phyloP scores from a whole-genome alignment of 2,888 invertebrate species.

The Phortica magna region DNA sequence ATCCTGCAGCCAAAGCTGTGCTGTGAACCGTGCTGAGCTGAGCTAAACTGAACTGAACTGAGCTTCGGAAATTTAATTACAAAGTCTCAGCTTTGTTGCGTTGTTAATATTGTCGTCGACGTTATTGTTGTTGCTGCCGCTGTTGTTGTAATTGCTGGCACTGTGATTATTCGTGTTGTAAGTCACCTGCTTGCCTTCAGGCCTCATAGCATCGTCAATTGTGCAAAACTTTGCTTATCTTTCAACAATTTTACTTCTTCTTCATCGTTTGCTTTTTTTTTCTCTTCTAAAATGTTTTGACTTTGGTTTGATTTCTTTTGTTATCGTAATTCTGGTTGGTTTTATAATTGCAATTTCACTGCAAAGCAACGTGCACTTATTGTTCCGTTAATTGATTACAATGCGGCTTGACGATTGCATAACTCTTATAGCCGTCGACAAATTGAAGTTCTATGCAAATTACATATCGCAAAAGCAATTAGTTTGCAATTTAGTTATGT shows the following conservation, averaged over 20 bases:
- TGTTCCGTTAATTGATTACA: constrained; percentile 24
- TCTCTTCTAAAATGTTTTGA: background rate
- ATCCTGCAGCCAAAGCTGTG: constrained; percentile 43
- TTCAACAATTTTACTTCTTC: background rate
- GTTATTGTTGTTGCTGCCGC: constrained; percentile 1
- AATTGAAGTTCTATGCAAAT: background rate
- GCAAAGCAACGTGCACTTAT: background rate
- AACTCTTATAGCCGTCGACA: background rate
- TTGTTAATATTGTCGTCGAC: constrained; percentile 5
- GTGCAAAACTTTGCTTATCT: background rate
- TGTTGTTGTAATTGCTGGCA: background rate
- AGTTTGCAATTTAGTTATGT: background rate
- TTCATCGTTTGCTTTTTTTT: background rate
- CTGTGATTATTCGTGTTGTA: constrained; percentile 1
- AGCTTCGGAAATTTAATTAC: constrained; percentile 65
- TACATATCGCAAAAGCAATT: background rate
- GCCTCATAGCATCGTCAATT: background rate
- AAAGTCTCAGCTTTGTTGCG: constrained; percentile 53
- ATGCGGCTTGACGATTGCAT: background rate
- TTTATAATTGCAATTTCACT: constrained; percentile 22
- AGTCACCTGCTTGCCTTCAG: constrained; percentile 18
- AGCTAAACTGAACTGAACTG: constrained; percentile 10
- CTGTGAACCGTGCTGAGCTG: no score
- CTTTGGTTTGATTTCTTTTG: constrained; percentile 14
- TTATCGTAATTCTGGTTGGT: background rate